Evolutionary conservation across 2,888 invertebrate genomes (phyloP), one percentile per base, ranked within the genome.

Genomic region (Meliscaeva auricollis): DNA sequence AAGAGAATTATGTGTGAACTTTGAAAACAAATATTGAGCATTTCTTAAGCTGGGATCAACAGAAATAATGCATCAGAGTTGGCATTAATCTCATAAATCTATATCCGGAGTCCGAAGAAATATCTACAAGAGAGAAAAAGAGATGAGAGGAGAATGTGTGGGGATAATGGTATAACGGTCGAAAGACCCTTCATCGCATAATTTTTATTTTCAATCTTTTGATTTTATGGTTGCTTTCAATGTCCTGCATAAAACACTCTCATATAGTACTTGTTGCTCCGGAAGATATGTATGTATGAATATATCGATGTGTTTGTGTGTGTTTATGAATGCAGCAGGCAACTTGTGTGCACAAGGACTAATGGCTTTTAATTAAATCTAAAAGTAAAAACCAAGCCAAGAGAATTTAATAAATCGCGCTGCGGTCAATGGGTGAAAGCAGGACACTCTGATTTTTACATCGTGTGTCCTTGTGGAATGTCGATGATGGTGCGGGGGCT

Each of bases 301-400:
- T 32, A 3, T n/a, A 13, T 26, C 4, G n/a, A n/a, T 26, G 26
- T 38, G 38, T 9, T 6, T 38, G 38, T 8, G 35, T 38, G 35
- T 11, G 7, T 8, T 4, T n/a, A 1, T n/a, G 35, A 11, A 38
- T 74, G 62, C 58, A n/a, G 22, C 8, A 48, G 17, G 35, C 17
- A 22, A 66, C 38, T 72, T 50, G 30, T 66, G 58, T 41, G 8
- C 22, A 11, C 48, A 50, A 74, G 41, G 74, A 69, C 68, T 64
- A 74, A 60, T 54, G 50, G 76, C 50, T 76, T 80, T 85, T 80
- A 80, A 85, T 85, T 85, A 85, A 80, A 80, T 30, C 74, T 66
- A 48, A 22, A 68, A 41, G 50, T 44, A 66, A 73, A 68, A 73
- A 48, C 48, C 48, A 46, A 54, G 15, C 20, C 48, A 62, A 54